Evolutionary conservation across 2,888 invertebrate genomes (phyloP).

Genomic region (Drosophila lacicola): DNA sequence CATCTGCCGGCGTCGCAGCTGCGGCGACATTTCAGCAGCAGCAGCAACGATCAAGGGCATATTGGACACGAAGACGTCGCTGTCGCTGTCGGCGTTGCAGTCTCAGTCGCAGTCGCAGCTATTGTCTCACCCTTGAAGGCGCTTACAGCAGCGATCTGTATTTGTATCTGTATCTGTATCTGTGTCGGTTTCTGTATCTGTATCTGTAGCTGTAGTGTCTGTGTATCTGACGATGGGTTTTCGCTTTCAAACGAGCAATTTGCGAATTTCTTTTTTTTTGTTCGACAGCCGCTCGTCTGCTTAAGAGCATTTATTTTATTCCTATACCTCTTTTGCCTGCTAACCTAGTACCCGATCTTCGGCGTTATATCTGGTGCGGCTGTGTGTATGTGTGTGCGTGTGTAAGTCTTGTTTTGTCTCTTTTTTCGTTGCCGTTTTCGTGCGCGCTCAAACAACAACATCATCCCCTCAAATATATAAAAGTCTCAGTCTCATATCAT

Average conservation of each 20-base stretch:
- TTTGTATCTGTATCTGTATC: slow-evolving; percentile 19
- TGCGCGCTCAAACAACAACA: slow-evolving; percentile 34
- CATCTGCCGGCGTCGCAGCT: slow-evolving; percentile 23
- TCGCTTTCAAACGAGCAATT: slow-evolving; percentile 79
- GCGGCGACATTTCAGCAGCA: slow-evolving; percentile 68
- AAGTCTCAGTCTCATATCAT: slow-evolving; percentile 54
- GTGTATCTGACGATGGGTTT: slow-evolving; percentile 63
- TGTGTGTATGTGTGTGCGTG: neutral
- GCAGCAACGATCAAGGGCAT: slow-evolving; percentile 79
- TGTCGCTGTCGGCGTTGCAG: slow-evolving; percentile 35
- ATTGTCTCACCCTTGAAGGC: slow-evolving; percentile 76
- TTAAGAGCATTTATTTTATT: slow-evolving; percentile 48
- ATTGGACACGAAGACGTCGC: slow-evolving; percentile 70
- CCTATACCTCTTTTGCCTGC: slow-evolving; percentile 61
- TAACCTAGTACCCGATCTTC: slow-evolving; percentile 77
- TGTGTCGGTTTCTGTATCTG: slow-evolving; percentile 30
- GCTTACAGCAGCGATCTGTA: slow-evolving; percentile 65
- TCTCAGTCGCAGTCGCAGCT: slow-evolving; percentile 29
- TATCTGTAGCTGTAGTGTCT: slow-evolving; percentile 33
- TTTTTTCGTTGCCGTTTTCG: slow-evolving; percentile 36
- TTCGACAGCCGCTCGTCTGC: slow-evolving; percentile 41
- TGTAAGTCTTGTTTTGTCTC: slow-evolving; percentile 67
- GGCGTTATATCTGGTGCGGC: slow-evolving; percentile 27
- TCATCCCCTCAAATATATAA: slow-evolving; percentile 35
- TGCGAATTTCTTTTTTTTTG: slow-evolving; percentile 75